Evolutionary conservation across 2,797 vertebrate genomes (phyloP).

Genomic region (Sarcophilus harrisii): DNA sequence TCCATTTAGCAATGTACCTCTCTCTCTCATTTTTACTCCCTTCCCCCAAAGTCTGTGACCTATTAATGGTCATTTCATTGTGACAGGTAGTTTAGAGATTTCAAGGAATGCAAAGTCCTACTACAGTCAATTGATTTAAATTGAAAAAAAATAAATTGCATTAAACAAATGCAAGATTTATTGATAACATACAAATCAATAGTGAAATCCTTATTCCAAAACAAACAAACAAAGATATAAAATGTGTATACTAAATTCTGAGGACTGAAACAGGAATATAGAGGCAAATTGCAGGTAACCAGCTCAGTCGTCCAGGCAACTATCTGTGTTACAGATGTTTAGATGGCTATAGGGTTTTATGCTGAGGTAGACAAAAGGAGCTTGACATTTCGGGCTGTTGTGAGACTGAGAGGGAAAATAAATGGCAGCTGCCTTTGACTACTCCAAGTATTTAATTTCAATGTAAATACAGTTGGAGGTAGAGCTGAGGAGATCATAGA

Average conservation of each 20-base stretch:
- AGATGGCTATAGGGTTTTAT: neutral
- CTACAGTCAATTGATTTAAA: neutral
- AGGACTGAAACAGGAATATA: neutral
- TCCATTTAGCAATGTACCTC: neutral
- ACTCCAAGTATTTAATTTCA: neutral
- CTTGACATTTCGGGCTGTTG: neutral
- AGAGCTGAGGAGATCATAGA: neutral
- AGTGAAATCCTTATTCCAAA: neutral
- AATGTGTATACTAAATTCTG: neutral
- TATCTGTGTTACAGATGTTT: neutral
- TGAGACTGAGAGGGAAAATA: neutral
- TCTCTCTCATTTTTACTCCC: neutral
- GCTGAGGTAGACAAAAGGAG: neutral
- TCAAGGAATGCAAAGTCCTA: neutral
- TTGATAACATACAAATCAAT: neutral
- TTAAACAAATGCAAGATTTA: neutral
- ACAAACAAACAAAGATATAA: neutral
- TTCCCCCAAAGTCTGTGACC: neutral
- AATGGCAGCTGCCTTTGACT: neutral
- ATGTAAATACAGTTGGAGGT: neutral
- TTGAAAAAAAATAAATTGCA: too few relatives aligned
- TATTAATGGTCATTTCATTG: neutral
- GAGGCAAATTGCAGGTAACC: neutral
- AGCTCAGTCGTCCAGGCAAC: neutral
- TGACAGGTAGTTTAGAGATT: neutral